Evolutionary conservation across 2,888 invertebrate species (phyloP).

Genomic region (Ectobius pallidus): DNA sequence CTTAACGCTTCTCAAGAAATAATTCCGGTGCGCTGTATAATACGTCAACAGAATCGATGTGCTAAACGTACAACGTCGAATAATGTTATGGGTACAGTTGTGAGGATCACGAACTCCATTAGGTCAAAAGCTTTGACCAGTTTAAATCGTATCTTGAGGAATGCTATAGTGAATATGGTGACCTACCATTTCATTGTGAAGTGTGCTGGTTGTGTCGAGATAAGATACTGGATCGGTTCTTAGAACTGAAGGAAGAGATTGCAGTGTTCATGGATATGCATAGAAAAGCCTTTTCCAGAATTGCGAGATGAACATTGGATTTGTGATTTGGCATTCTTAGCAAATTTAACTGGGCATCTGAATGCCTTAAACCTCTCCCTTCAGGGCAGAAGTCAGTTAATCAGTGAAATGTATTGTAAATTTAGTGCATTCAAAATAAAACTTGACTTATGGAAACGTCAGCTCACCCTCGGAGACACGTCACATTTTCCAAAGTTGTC

Average conservation of each 20-base stretch:
- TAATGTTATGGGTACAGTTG: too few species aligned
- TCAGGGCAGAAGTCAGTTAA: too few species aligned
- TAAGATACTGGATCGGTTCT: neutral
- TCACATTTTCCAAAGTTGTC: too few species aligned
- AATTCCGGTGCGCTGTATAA: neutral
- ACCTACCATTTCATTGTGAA: too few species aligned
- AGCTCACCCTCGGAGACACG: too few species aligned
- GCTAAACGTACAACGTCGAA: neutral
- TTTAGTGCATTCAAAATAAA: neutral
- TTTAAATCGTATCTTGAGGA: constrained; percentile 3
- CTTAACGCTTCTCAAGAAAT: neutral
- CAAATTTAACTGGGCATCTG: neutral
- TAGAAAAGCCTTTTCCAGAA: constrained; percentile 1
- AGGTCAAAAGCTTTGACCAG: neutral
- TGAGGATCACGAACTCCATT: neutral
- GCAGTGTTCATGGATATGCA: constrained; percentile 13
- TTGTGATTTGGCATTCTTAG: constrained; percentile 8
- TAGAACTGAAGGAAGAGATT: too few species aligned
- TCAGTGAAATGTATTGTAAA: too few species aligned
- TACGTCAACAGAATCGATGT: too few species aligned
- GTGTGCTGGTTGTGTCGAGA: neutral
- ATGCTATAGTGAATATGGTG: neutral
- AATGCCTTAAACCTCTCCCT: too few species aligned
- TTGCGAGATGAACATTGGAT: too few species aligned
- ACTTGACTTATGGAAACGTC: neutral